Conservation (phyloP, 2,797 vertebrate genomes). For the Xenopus petersii region DNA sequence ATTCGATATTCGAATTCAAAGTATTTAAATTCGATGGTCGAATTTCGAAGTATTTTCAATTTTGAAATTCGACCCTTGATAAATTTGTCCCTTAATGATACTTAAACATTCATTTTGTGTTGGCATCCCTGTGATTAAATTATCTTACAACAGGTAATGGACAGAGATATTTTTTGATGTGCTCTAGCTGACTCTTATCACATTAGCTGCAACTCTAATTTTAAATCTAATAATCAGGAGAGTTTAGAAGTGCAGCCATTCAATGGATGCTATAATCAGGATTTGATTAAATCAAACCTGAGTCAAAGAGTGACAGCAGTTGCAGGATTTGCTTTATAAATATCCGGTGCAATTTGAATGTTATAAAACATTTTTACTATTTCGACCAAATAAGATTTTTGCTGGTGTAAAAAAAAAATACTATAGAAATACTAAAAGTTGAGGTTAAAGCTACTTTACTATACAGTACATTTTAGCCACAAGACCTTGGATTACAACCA, state of each 20-base stretch:
- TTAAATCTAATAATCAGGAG: slow-evolving; percentile 33
- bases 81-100: too few species aligned
- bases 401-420: too few species aligned
- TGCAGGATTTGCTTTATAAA: slow-evolving; percentile 7
- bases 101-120: slow-evolving; percentile 25
- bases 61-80: too few species aligned
- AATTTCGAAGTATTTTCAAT: too few species aligned
- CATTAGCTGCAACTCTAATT: slow-evolving; percentile 25
- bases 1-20: too few species aligned
- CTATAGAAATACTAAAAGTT: too few species aligned
- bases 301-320: not conserved
- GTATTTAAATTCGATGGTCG: too few species aligned
- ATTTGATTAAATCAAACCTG: slow-evolving; percentile 26
- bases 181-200: slow-evolving; percentile 15
- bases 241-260: slow-evolving; percentile 10
- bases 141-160: slow-evolving; percentile 8
- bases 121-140: slow-evolving; percentile 27
- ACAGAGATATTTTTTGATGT: slow-evolving; percentile 19
- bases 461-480: too few species aligned
- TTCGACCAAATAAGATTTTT: too few species aligned
- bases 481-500: too few species aligned
- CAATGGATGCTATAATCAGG: slow-evolving; percentile 6
- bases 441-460: too few species aligned
- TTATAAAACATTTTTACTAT: too few species aligned
- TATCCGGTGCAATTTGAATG: not conserved